These are phyloP conservation scores for Nephrotoma guestfalica DNA, from an alignment of 2,888 invertebrate genomes.

Conservation along the genomic window DNA sequence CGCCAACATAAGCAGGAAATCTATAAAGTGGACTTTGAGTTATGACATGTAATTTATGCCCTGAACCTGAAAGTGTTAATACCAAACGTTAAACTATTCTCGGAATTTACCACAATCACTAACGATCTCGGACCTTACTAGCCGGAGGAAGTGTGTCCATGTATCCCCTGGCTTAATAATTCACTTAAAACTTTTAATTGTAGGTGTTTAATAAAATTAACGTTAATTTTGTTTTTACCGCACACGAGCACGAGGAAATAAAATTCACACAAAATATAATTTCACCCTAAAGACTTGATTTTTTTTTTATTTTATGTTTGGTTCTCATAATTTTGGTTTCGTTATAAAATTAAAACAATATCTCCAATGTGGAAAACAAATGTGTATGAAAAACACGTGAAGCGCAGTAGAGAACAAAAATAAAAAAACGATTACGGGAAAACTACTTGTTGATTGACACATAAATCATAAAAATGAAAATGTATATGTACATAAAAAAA, in stretches of 20 bases:
- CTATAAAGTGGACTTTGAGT: no score
- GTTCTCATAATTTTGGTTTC: neutral
- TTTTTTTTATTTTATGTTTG: neutral
- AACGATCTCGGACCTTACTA: no score
- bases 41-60: no score
- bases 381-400: neutral
- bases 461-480: constrained; percentile 2
- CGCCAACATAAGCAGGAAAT: no score
- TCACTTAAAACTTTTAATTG: neutral
- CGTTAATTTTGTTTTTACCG: neutral
- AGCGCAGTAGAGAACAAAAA: neutral
- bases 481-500: neutral
- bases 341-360: neutral
- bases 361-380: neutral
- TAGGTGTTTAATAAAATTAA: neutral
- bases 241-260: neutral
- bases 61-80: no score
- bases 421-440: neutral
- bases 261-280: neutral
- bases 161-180: neutral
- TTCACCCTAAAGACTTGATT: neutral
- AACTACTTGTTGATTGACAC: constrained; percentile 3
- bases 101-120: no score
- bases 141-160: neutral
- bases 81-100: no score